A percentile compares a stretch with the other conserved stretches of the same genome.
Evolutionary conservation across 2,797 vertebrate species (phyloP).

Genomic region (Sebastes kiyomatsui): DNA sequence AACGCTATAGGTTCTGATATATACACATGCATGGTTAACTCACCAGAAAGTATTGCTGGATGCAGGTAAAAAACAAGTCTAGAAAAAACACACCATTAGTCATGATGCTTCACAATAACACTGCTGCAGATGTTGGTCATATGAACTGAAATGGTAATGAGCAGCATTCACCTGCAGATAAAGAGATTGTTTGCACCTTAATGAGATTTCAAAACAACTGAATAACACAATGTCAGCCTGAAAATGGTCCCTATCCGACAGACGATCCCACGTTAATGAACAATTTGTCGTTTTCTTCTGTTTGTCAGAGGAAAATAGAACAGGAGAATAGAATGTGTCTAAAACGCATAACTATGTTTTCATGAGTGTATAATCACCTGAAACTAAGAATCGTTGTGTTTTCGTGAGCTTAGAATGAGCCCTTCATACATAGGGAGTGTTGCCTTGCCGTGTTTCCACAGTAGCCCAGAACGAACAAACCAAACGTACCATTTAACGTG

Average conservation of each 20-base stretch:
- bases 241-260: neutral
- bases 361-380: neutral
- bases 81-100: neutral
- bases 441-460: neutral
- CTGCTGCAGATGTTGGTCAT: neutral
- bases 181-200: neutral
- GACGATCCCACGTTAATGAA: neutral
- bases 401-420: neutral
- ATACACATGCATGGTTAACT: neutral
- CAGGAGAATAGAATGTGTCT: neutral
- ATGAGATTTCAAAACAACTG: neutral
- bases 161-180: neutral
- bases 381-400: neutral
- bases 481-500: neutral
- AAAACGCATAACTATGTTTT: neutral
- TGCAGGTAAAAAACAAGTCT: neutral
- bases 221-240: neutral
- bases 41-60: neutral
- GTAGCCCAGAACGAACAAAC: neutral
- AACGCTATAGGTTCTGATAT: no score
- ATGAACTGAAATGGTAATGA: neutral
- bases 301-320: neutral
- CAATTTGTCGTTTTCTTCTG: no score
- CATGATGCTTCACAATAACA: neutral
- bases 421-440: neutral